Base-by-base conservation (phyloP, 2,888 invertebrate genomes). In the Seladonia tumulorum region DNA sequence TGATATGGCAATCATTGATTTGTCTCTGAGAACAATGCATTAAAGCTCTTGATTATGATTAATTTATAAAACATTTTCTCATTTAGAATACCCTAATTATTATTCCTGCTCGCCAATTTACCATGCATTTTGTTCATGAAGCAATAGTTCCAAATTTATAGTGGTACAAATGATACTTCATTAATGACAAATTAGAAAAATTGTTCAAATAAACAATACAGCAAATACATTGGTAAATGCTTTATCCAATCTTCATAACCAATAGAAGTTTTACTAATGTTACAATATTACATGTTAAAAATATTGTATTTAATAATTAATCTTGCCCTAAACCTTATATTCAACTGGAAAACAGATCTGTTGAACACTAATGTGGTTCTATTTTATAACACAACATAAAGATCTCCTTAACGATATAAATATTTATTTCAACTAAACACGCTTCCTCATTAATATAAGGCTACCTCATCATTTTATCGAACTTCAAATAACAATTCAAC, bases 31-130 rank as follows among this genome's bases (percentile, higher is more conserved):
- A 29, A 73, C 18, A 57, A 45, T 73, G 53, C 25, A 8, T 35
- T 45, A 49, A 25, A 73, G 18, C 29, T 29, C 63, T 47, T 16
- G 68, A 25, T 29, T 60, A 10, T 47, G 53, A 45, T 47, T 60
- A 60, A 7, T 66, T 47, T 83, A 63, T 12, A 82, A 88, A 90
- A 90, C 90, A 90, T 90, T 90, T 90, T 88, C 90, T 90, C 84
- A 29, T 80, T 70, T 60, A 29, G 79, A 76, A 35, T 35, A 25
- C 57, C 53, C 76, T 49, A 74, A 77, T 25, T 77, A 77, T 72
- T 79, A 66, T 76, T 79, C 73, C 87, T 88, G 83, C 83, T 83
- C 82, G 81, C 82, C 87, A 90, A 85, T 87, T 91, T 91, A 91
- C 83, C 85, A 86, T 90, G 88, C 87, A 86, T 87, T 88, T 83